phyloP scores from a whole-genome alignment of 2,113 vertebrate species.

The Panthera tigris region DNA sequence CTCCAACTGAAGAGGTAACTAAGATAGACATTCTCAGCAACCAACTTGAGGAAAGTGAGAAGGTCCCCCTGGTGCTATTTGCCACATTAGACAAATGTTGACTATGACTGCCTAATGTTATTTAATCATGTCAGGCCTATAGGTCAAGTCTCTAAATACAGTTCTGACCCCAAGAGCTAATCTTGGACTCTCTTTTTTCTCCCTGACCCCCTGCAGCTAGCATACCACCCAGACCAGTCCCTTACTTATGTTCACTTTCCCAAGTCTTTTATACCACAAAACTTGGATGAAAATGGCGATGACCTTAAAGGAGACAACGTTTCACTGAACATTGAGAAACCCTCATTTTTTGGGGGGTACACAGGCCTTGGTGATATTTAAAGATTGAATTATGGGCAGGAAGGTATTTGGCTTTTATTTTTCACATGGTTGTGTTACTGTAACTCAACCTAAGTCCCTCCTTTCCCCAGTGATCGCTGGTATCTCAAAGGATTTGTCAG shows the following conservation, averaged over 20 bases:
- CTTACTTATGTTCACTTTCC: neutral
- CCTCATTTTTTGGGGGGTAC: neutral
- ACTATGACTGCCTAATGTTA: neutral
- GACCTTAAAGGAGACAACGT: conserved; percentile 1
- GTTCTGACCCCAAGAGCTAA: neutral
- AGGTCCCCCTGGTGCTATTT: neutral
- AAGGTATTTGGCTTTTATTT: neutral
- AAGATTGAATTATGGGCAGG: neutral
- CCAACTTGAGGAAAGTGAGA: neutral
- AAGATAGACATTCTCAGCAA: neutral
- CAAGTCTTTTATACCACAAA: neutral
- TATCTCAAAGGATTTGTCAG: neutral
- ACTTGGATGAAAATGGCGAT: neutral
- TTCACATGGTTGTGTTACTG: neutral
- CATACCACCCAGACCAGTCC: neutral
- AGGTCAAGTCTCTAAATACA: neutral
- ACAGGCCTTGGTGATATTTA: neutral
- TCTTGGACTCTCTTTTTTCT: neutral
- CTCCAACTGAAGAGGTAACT: neutral
- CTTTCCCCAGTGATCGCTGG: neutral
- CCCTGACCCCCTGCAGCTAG: neutral
- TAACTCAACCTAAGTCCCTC: neutral
- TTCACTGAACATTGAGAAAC: neutral
- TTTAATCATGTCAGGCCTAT: neutral
- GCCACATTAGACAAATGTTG: neutral